Conservation (phyloP, 2,113 vertebrate species). For the Siniperca chuatsi region DNA sequence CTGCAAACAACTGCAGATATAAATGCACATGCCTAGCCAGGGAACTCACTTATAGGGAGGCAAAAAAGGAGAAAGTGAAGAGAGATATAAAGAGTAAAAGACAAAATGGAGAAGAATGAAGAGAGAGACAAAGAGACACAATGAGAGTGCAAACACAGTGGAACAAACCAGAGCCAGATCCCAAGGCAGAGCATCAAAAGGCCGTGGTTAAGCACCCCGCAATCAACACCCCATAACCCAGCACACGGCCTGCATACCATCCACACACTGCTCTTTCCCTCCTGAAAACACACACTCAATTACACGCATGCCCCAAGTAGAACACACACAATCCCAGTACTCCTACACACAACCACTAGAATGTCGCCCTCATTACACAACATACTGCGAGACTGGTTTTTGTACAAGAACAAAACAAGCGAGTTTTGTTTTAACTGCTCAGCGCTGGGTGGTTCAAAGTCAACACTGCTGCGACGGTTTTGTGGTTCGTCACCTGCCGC, state of each 20-base stretch:
- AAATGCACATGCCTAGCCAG: conserved; percentile 21
- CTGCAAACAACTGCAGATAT: conserved; percentile 27
- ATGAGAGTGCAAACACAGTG: conserved; percentile 60
- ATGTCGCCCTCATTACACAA: conserved; percentile 66
- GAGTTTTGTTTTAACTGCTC: conserved; percentile 56
- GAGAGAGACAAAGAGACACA: conserved; percentile 25
- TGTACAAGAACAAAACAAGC: conserved; percentile 64
- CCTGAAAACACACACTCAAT: conserved; percentile 53
- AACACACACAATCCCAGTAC: conserved; percentile 38
- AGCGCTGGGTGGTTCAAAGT: conserved; percentile 60
- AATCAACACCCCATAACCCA: conserved; percentile 84
- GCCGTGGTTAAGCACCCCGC: conserved; percentile 69
- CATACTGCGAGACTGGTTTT: conserved; percentile 38
- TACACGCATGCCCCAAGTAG: conserved; percentile 31
- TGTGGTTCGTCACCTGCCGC: conserved; percentile 59
- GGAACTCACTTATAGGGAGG: conserved; percentile 4
- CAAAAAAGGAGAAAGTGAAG: conserved; percentile 7
- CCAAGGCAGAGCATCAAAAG: conserved; percentile 75
- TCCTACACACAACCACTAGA: conserved; percentile 54
- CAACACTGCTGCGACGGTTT: conserved; percentile 28
- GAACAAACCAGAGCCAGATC: conserved; percentile 65
- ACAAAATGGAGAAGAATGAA: conserved; percentile 1
- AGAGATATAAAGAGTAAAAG: neutral
- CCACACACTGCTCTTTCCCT: conserved; percentile 56
- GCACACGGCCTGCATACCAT: conserved; percentile 73